phyloP scores from a whole-genome alignment of 2,888 invertebrate species.

The Muscina levida region DNA sequence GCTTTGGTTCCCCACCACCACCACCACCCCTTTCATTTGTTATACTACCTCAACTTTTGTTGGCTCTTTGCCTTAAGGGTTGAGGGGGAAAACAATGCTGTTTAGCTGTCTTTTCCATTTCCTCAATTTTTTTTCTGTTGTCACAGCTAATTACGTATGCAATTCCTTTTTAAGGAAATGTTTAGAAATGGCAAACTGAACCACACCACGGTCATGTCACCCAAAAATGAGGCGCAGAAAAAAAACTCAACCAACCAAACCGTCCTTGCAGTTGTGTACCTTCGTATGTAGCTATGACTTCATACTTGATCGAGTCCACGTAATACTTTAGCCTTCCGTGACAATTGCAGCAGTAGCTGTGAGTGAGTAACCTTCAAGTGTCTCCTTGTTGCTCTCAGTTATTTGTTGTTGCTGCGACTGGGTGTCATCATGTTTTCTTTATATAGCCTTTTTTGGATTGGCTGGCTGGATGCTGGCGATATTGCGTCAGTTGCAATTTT shows the following conservation, averaged over 20 bases:
- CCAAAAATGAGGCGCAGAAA: neutral
- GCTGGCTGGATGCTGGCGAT: slow-evolving; percentile 6
- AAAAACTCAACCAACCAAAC: too few species aligned
- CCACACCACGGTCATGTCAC: slow-evolving; percentile 26
- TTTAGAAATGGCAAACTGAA: slow-evolving; percentile 37
- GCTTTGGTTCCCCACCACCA: neutral
- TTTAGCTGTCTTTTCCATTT: neutral
- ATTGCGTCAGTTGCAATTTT: slow-evolving; percentile 23
- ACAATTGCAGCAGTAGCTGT: slow-evolving; percentile 5
- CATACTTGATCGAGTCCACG: neutral
- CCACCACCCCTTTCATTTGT: neutral
- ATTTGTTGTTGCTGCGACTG: slow-evolving; percentile 11
- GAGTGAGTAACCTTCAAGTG: slow-evolving; percentile 23
- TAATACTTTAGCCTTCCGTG: slow-evolving; percentile 8
- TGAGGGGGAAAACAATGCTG: slow-evolving; percentile 23
- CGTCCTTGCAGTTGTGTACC: too few species aligned
- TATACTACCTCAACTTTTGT: slow-evolving; percentile 11
- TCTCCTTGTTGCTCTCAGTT: slow-evolving; percentile 53
- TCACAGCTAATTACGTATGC: slow-evolving; percentile 63
- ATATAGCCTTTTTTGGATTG: slow-evolving; percentile 26
- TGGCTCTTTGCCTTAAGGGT: slow-evolving; percentile 62
- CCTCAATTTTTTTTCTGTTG: slow-evolving; percentile 27
- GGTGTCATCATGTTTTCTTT: neutral
- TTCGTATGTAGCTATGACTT: too few species aligned
- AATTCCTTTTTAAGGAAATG: slow-evolving; percentile 49